phyloP scores from a whole-genome alignment of 2,888 invertebrate genomes.

The Lasiommata megera region DNA sequence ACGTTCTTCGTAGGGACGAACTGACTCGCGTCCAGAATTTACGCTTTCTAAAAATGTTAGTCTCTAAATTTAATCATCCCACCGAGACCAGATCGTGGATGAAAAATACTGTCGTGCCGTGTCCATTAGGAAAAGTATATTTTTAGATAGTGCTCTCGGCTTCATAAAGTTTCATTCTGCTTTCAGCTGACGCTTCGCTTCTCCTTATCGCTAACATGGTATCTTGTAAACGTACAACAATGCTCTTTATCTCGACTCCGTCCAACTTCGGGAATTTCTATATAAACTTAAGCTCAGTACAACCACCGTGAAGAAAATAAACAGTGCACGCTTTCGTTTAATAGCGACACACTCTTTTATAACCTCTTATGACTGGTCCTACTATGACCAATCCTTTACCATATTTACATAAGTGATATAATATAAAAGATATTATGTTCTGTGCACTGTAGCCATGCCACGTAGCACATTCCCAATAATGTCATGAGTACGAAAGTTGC shows the following conservation, averaged over 20 bases:
- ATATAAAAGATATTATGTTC: too few species aligned
- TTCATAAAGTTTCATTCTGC: slow-evolving; percentile 49
- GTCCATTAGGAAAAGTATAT: slow-evolving; percentile 70
- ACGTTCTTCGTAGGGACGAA: slow-evolving; percentile 23
- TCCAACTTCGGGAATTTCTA: slow-evolving; percentile 20
- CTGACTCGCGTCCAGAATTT: slow-evolving; percentile 41
- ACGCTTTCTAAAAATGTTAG: slow-evolving; percentile 62
- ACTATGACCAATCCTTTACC: neutral
- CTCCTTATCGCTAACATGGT: slow-evolving; percentile 28
- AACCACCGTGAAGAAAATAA: slow-evolving; percentile 9
- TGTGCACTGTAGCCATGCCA: too few species aligned
- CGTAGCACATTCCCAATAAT: too few species aligned
- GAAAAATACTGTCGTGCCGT: slow-evolving; percentile 66
- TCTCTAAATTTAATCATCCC: slow-evolving; percentile 69
- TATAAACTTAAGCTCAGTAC: slow-evolving; percentile 5
- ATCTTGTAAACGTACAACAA: slow-evolving; percentile 32
- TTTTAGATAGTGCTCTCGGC: slow-evolving; percentile 56
- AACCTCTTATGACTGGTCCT: neutral
- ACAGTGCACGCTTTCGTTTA: slow-evolving; percentile 5
- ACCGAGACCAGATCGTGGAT: slow-evolving; percentile 53
- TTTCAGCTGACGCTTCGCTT: slow-evolving; percentile 42
- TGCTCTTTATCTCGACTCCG: slow-evolving; percentile 32
- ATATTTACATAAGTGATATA: too few species aligned
- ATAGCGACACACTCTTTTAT: neutral
- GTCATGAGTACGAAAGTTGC: too few species aligned